These are phyloP conservation scores for Lordiphosa mommai DNA, from an alignment of 1,140 invertebrate genomes.

Conservation along the genomic window DNA sequence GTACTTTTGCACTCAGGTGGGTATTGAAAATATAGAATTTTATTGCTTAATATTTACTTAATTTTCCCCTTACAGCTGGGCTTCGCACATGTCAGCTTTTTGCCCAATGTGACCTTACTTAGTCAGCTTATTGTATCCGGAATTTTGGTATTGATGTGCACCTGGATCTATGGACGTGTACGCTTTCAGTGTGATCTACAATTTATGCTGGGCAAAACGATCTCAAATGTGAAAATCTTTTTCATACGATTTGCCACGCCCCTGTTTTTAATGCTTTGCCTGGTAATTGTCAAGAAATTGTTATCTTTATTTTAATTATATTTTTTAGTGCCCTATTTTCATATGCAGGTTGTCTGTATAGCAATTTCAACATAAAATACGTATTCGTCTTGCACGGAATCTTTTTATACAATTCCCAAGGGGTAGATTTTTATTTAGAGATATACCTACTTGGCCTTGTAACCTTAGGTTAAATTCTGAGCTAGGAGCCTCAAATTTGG, in stretches of 20 bases:
- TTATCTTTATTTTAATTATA: neutral
- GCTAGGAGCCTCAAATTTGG: no score
- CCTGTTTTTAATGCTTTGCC: conserved; percentile 41
- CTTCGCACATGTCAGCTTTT: conserved; percentile 46
- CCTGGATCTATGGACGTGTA: conserved; percentile 88
- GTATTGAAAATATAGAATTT: neutral
- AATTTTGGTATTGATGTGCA: conserved; percentile 85
- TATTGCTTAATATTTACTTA: neutral
- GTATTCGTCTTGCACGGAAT: no score
- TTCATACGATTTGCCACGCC: conserved; percentile 68
- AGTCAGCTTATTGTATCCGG: conserved; percentile 87
- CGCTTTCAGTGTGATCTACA: conserved; percentile 87
- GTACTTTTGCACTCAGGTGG: conserved; percentile 70
- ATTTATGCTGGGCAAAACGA: conserved; percentile 88
- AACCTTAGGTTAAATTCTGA: no score
- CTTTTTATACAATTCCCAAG: no score
- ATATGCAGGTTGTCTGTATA: no score
- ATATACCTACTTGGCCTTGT: no score
- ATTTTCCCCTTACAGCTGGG: conserved; percentile 39
- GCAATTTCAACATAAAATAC: no score
- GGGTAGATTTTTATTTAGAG: no score
- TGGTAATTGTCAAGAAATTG: conserved; percentile 30
- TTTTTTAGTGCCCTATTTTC: no score
- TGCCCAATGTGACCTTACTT: conserved; percentile 85
- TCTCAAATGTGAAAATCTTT: conserved; percentile 80